These are phyloP conservation scores for Cuniculus paca DNA, from an alignment of 2,797 vertebrate species.

Conservation along the genomic window DNA sequence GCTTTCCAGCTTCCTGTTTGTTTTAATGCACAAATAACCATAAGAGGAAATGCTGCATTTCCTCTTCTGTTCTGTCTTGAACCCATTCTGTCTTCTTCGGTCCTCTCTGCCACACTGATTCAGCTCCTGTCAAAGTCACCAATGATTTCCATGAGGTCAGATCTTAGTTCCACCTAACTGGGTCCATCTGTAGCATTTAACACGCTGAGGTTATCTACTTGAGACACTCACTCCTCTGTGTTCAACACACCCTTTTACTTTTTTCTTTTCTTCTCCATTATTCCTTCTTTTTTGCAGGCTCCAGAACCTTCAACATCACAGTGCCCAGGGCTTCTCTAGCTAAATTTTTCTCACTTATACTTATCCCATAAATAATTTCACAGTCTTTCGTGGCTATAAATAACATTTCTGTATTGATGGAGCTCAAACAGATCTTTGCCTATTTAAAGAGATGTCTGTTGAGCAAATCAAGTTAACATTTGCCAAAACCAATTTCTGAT, in stretches of 20 bases:
- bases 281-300: neutral
- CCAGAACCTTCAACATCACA: neutral
- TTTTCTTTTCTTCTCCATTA: neutral
- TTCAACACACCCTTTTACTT: neutral
- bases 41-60: neutral
- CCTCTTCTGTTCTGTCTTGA: neutral
- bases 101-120: neutral
- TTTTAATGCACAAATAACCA: neutral
- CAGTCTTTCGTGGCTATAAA: neutral
- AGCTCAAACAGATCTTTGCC: neutral
- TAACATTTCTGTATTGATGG: neutral
- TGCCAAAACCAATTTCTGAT: neutral
- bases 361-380: neutral
- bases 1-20: neutral
- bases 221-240: neutral
- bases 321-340: neutral
- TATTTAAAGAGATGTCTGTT: slow-evolving; percentile 29
- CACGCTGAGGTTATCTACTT: neutral
- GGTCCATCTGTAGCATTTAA: neutral
- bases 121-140: neutral
- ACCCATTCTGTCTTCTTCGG: neutral
- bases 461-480: slow-evolving; percentile 45
- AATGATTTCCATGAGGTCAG: neutral
- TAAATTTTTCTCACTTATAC: neutral
- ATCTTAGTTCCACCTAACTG: neutral